Conservation (phyloP, 1,140 invertebrate species). For the Fragariocoptes setiger region DNA sequence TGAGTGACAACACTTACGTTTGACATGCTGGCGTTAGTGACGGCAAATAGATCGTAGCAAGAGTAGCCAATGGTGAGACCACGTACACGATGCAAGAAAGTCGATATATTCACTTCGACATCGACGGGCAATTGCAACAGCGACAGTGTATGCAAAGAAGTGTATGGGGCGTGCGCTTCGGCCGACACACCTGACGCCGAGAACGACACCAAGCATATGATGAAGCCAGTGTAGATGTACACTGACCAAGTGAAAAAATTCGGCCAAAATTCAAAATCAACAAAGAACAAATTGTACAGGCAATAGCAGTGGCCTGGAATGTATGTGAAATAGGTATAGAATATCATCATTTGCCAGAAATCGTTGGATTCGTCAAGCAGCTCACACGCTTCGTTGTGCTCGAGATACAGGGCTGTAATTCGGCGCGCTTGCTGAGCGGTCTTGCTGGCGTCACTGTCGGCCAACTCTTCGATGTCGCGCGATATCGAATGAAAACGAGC, state of each 20-base stretch:
- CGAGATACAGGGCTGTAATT: conserved; percentile 7
- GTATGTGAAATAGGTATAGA: conserved; percentile 9
- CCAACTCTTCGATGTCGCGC: conserved; percentile 8
- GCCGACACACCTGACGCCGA: conserved; percentile 9
- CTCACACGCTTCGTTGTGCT: conserved; percentile 10
- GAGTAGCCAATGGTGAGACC: conserved; percentile 11
- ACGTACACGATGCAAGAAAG: conserved; percentile 10
- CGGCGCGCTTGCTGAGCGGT: conserved; percentile 5
- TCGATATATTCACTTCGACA: conserved; percentile 10
- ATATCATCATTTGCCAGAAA: conserved; percentile 9
- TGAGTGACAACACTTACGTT: conserved; percentile 8
- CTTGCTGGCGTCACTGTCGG: conserved; percentile 8
- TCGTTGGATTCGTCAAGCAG: conserved; percentile 9
- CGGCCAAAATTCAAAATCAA: conserved; percentile 7
- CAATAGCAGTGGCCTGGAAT: conserved; percentile 9
- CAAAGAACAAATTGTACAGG: conserved; percentile 10
- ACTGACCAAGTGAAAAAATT: conserved; percentile 8
- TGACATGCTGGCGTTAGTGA: conserved; percentile 9
- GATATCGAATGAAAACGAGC: conserved; percentile 6
- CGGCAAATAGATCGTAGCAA: conserved; percentile 9
- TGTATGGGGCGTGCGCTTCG: conserved; percentile 10
- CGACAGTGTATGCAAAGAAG: conserved; percentile 9
- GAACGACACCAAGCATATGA: conserved; percentile 7
- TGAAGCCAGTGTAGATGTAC: conserved; percentile 7
- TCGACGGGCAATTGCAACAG: conserved; percentile 10